phyloP scores from a whole-genome alignment of 2,888 invertebrate species.

The Xestoiulus laeticollis region DNA sequence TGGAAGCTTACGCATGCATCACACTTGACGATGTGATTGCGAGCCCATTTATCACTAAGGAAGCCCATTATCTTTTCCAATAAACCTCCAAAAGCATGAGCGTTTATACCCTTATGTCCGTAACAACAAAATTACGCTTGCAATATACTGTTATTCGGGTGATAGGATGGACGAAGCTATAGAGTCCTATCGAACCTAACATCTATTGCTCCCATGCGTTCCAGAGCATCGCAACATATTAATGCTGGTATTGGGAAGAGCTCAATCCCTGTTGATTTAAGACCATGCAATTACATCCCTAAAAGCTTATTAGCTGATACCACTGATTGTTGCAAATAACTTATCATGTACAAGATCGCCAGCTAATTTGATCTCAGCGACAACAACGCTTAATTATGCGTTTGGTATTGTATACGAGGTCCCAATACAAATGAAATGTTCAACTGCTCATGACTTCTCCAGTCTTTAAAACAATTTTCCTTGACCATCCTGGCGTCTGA shows the following conservation, averaged over 20 bases:
- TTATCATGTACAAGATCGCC: background rate
- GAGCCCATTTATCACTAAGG: background rate
- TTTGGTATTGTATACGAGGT: too few relatives aligned
- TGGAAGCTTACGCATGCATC: background rate
- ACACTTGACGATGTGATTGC: slow-evolving; percentile 3
- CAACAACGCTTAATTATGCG: background rate
- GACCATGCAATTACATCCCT: slow-evolving; percentile 1
- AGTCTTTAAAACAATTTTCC: too few relatives aligned
- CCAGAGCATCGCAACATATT: background rate
- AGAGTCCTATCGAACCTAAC: background rate
- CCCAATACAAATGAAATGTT: too few relatives aligned
- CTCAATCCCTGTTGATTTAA: background rate
- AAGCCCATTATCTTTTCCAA: background rate
- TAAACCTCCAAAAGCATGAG: background rate
- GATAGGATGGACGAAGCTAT: background rate
- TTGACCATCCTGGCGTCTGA: too few relatives aligned
- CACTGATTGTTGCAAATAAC: slow-evolving; percentile 3
- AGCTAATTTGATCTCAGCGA: background rate
- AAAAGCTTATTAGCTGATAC: background rate
- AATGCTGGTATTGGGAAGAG: background rate
- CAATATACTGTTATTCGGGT: background rate
- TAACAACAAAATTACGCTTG: background rate
- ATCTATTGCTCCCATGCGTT: slow-evolving; percentile 4
- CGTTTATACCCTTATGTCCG: background rate
- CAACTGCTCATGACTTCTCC: too few relatives aligned